Base-by-base conservation (phyloP, 2,113 vertebrate genomes). In the Psettodes erumei region DNA sequence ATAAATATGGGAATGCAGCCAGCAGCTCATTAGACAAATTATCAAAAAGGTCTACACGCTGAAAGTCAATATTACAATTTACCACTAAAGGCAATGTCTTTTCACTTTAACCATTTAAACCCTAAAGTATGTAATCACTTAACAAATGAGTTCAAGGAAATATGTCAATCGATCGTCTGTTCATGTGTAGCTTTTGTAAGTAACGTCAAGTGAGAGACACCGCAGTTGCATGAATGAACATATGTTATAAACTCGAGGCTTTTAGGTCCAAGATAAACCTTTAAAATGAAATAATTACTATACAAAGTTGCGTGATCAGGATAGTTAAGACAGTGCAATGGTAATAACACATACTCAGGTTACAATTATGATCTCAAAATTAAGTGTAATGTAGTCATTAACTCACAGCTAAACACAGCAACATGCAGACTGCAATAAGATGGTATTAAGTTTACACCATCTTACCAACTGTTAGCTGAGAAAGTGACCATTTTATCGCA, bases 1-100 rank as follows among this genome's bases (percentile, higher is more conserved):
- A 66, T 42, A 61, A 63, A 72, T 30, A 69, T 54, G 66, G 87
- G 86, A 80, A 68, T 6, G 33, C 35, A 78, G 87, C 87, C 87
- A 88, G 23, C n/a, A 25, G 43, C 18, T 81, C 83, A 78, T 84
- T 90, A 87, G 10, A 77, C 83, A 89, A 84, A 89, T 90, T 25
- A 87, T 75, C 72, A 63, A 65, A 66, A 64, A 7, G 23, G 40
- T 63, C 40, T 4, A 21, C 35, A 68, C 62, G 47, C 27, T 54
- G 10, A 43, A 61, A 71, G 32, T 53, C 78, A 69, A 74, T 55
- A 59, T 19, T 58, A 74, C 11, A 12, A 77, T 51, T 59, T 53
- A 67, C 9, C 27, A 37, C 8, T 9, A 3, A 75, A 75, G 45
- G 19, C 18, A 33, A 25, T 55, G 19, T 62, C 18, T 28, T 70